These are phyloP conservation scores for Penaeus monodon DNA, from an alignment of 2,888 invertebrate species.

Conservation along the genomic window DNA sequence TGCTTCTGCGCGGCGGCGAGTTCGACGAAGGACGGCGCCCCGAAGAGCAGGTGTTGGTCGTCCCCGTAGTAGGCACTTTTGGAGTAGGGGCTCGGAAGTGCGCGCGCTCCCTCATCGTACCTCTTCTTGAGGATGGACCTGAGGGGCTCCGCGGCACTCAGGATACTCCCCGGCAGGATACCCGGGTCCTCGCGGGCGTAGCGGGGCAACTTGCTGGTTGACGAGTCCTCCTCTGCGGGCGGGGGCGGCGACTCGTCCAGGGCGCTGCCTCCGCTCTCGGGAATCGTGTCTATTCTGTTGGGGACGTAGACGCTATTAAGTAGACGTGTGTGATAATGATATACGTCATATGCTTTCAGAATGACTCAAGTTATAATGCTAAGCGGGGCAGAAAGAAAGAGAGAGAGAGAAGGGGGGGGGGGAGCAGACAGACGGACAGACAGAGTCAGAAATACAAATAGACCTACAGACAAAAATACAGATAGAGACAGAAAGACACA, in stretches of 20 bases:
- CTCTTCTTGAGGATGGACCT: conserved; percentile 51
- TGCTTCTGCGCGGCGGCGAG: conserved; percentile 4
- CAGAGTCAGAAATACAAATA: too few relatives aligned
- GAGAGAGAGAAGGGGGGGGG: not conserved
- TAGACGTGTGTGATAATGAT: too few relatives aligned
- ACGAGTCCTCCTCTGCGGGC: not conserved
- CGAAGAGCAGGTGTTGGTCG: conserved; percentile 24
- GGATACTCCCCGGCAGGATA: not conserved
- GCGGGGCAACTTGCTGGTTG: not conserved
- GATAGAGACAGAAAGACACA: too few relatives aligned
- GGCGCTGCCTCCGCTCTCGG: conserved; percentile 8
- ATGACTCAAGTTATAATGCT: too few relatives aligned
- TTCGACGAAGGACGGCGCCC: conserved; percentile 19
- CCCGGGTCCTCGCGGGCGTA: not conserved
- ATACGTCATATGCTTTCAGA: too few relatives aligned
- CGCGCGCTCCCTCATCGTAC: conserved; percentile 40
- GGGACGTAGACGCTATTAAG: too few relatives aligned
- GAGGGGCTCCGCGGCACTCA: conserved; percentile 34
- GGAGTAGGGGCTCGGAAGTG: conserved; percentile 40
- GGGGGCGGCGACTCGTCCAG: not conserved
- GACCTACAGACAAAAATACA: too few relatives aligned
- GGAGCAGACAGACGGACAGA: not conserved
- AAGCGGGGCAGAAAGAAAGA: too few relatives aligned
- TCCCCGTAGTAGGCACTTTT: conserved; percentile 41
- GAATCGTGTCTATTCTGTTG: conserved; percentile 6